phyloP scores from a whole-genome alignment of 2,797 vertebrate species.

The Oryzias dopingdopingensis region DNA sequence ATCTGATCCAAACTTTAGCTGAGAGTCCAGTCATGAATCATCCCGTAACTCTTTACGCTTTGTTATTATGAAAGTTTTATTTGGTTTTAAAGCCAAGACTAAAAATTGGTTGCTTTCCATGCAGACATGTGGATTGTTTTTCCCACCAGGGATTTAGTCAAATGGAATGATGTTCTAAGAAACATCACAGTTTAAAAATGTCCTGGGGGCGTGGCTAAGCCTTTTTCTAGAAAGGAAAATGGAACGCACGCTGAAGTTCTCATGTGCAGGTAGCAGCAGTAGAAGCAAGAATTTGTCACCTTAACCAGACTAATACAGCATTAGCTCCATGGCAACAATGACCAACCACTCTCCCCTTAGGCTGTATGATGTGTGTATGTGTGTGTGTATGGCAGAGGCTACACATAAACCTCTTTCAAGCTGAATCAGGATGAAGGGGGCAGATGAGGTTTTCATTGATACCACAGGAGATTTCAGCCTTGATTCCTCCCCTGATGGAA shows the following conservation, averaged over 20 bases:
- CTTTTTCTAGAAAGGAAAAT: slow-evolving; percentile 1
- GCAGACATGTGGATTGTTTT: slow-evolving; percentile 12
- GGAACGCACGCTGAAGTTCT: slow-evolving; percentile 26
- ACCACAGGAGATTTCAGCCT: slow-evolving; percentile 50
- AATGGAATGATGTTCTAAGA: slow-evolving; percentile 2
- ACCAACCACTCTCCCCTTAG: slow-evolving; percentile 73
- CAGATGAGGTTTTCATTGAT: slow-evolving; percentile 58
- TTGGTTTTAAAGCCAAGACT: slow-evolving; percentile 12
- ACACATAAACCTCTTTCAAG: slow-evolving; percentile 65
- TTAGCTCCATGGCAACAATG: slow-evolving; percentile 73
- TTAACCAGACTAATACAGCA: slow-evolving; percentile 42
- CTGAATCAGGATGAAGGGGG: slow-evolving; percentile 43
- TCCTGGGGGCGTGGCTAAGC: background rate
- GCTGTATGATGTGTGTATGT: slow-evolving; percentile 44
- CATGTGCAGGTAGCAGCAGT: slow-evolving; percentile 55
- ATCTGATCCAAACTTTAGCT: slow-evolving; percentile 22
- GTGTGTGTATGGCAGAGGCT: slow-evolving; percentile 29
- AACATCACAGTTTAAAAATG: background rate
- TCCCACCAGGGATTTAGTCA: slow-evolving; percentile 6
- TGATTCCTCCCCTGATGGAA: slow-evolving; percentile 37
- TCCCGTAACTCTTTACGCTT: slow-evolving; percentile 5
- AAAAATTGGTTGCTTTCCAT: slow-evolving; percentile 14
- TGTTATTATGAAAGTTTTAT: slow-evolving; percentile 30
- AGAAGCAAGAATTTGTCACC: slow-evolving; percentile 63
- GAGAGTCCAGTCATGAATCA: slow-evolving; percentile 35